Evolutionary conservation across 2,888 invertebrate genomes (phyloP), one percentile per base, ranked within the genome.

Genomic region (Lasioglossum zephyrum): DNA sequence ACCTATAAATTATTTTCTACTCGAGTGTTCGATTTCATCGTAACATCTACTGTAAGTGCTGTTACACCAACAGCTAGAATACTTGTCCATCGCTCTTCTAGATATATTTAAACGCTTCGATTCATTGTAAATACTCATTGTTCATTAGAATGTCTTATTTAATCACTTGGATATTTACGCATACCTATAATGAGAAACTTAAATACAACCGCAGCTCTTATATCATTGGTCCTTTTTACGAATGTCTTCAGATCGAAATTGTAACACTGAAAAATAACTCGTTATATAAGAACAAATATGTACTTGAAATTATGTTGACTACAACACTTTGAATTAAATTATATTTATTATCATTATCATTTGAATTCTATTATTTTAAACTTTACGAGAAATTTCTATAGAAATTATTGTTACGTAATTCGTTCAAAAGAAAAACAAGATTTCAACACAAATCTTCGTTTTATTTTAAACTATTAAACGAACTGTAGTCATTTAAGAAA

Each of bases 251-350:
- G 53, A 60, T 18, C 39, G 47, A 63, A 73, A 82, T 77, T 69
- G 41, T 81, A 75, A 73, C 73, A 70, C 26, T 60, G 26, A 39
- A 73, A 53, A 69, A 74, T 88, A 70, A 79, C 53, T 85, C 69
- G 53, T 86, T 76, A 84, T 8, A 63, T 8, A 63, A 63, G 63
- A 63, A 63, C 63, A 63, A 31, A 73, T 82, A 75, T 81, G 80
- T 70, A 81, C 83, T 73, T 60, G 69, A 75, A 88, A 88, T 82
- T 78, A 87, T 87, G 85, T 85, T 81, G 82, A 89, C 82, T 79
- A 91, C 76, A 87, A 82, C 93, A 92, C 91, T 92, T 93, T 92
- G 89, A 91, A 92, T 90, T 89, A 92, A 93, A 94, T 94, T 93
- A 93, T 93, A 94, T 94, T 94, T 93, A 92, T 92, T 92, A 93